Evolutionary conservation across 2,797 vertebrate genomes (phyloP), one percentile per base, ranked within the genome.

Genomic region (Manis javanica): DNA sequence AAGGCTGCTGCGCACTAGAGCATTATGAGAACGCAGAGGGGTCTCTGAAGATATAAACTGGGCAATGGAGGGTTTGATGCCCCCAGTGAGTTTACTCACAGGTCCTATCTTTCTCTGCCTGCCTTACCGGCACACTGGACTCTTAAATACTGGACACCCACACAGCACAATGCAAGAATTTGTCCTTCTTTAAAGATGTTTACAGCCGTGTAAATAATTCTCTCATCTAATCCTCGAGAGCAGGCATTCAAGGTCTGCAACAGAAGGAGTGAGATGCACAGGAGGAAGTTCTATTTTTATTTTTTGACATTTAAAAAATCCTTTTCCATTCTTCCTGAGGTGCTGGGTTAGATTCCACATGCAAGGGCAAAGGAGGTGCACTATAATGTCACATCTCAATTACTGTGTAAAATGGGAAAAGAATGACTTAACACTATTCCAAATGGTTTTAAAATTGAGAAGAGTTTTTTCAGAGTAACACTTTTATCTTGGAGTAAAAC

Each of bases 221-320:
- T 74, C 75, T 64, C 10, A 82, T 34, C n/a, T 57, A 42, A n/a
- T 59, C 26, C n/a, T 34, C n/a, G 29, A 72, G 26, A 95, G 64
- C 85, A 89, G 59, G 37, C 19, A 31, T 0, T 69, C 11, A n/a
- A 92, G 59, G 86, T 75, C 51, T 69, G 78, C 1, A 0, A 37
- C 37, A 66, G 69, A 84, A 74, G 63, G 19, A 29, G 24, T 63
- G 66, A 71, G 69, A n/a, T 1, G 46, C n/a, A 86, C 23, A 64
- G 42, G 63, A 89, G 53, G 94, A 87, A 75, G 69, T 55, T 78
- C 11, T 5, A 4, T 39, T 39, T 59, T 23, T 37, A 14, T 78
- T 59, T 90, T 82, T 34, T 69, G 49, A 72, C 39, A 83, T 77
- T 94, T 64, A 34, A 87, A 91, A 89, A 87, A 34, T 31, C 72